Percentiles rank a stretch among this genome's conserved stretches.
Evolutionary conservation across 2,888 invertebrate species (phyloP).

Genomic region (Eupithecia pulchellata): DNA sequence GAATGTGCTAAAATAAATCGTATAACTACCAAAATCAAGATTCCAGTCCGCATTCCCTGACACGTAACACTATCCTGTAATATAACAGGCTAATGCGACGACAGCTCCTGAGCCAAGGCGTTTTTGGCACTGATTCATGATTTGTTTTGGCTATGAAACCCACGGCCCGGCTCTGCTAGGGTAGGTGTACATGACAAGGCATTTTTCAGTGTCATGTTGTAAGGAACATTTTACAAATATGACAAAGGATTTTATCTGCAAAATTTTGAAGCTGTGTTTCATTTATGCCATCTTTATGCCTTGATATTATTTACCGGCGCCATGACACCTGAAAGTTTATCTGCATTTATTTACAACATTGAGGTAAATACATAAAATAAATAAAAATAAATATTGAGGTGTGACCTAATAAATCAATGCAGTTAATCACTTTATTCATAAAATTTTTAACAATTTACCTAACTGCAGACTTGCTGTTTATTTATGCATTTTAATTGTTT

Average conservation of each 20-base stretch:
- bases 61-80: slow-evolving; percentile 47
- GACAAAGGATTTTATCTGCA: not conserved
- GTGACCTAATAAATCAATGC: too few relatives aligned
- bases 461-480: too few relatives aligned
- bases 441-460: too few relatives aligned
- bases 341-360: too few relatives aligned
- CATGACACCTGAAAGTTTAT: not conserved
- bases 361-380: too few relatives aligned
- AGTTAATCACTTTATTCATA: too few relatives aligned
- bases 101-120: slow-evolving; percentile 49
- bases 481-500: not conserved
- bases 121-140: slow-evolving; percentile 82
- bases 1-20: not conserved
- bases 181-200: slow-evolving; percentile 28
- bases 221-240: not conserved
- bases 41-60: slow-evolving; percentile 38
- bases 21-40: slow-evolving; percentile 25
- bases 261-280: not conserved
- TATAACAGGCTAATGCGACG: slow-evolving; percentile 51
- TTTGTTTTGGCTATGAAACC: slow-evolving; percentile 82
- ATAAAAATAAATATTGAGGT: not conserved
- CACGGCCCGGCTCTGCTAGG: slow-evolving; percentile 49
- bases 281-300: not conserved
- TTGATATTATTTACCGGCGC: not conserved
- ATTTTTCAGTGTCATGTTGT: slow-evolving; percentile 8